Percentiles rank a stretch among this genome's conserved stretches.
phyloP scores from a whole-genome alignment of 2,113 vertebrate genomes.

The Noctilio leporinus region DNA sequence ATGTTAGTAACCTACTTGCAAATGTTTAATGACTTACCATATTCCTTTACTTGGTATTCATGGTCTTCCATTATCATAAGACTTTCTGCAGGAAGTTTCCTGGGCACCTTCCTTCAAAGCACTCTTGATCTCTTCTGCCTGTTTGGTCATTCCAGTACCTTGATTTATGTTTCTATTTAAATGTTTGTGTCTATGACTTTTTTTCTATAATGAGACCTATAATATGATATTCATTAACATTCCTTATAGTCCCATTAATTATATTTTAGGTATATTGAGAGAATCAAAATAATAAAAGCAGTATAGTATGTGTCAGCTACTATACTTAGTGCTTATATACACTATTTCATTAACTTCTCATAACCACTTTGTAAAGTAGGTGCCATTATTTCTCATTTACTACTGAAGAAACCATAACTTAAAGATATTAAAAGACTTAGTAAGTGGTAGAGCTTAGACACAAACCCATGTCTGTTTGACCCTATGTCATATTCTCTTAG shows the following conservation, averaged over 20 bases:
- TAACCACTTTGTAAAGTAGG: neutral
- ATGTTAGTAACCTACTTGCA: neutral
- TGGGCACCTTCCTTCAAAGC: neutral
- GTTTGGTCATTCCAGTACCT: neutral
- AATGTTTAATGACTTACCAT: neutral
- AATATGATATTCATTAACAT: neutral
- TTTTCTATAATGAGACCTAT: neutral
- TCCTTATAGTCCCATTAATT: neutral
- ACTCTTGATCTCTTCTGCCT: neutral
- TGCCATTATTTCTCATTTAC: neutral
- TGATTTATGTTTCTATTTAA: neutral
- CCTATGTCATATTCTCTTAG: neutral
- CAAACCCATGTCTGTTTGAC: neutral
- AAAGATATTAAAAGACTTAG: neutral
- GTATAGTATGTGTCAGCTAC: neutral
- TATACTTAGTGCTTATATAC: neutral
- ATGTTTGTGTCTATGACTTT: neutral
- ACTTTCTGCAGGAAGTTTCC: neutral
- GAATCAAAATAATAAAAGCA: neutral
- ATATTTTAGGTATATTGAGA: conserved; percentile 2
- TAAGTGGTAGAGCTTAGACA: neutral
- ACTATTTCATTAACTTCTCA: neutral
- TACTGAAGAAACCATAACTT: neutral
- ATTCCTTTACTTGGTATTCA: neutral
- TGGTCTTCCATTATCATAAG: neutral